Evolutionary conservation across 1,140 invertebrate genomes (phyloP).

Genomic region (Lepidurus packardi): DNA sequence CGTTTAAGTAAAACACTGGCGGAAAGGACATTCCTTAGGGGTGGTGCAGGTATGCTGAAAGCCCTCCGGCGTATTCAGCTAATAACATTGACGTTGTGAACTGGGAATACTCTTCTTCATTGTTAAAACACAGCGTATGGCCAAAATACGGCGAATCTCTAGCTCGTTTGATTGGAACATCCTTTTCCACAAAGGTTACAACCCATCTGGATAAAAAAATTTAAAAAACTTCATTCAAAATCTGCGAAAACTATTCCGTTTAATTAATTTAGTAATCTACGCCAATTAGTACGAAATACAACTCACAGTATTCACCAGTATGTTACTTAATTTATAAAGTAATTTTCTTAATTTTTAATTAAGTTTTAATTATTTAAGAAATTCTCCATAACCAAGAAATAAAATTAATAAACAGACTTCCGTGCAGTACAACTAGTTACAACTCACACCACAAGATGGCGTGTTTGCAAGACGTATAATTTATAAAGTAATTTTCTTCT

Average conservation of each 20-base stretch:
- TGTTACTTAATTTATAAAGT: too few species aligned
- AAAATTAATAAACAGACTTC: too few species aligned
- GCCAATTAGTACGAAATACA: too few species aligned
- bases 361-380: too few species aligned
- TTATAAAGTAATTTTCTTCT: too few species aligned
- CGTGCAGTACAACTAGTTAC: too few species aligned
- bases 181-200: slow-evolving; percentile 66
- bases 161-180: slow-evolving; percentile 54
- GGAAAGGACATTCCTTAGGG: background rate
- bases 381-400: too few species aligned
- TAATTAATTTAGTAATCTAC: too few species aligned
- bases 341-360: too few species aligned
- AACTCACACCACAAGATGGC: too few species aligned
- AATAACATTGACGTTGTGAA: slow-evolving; percentile 41
- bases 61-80: slow-evolving; percentile 34
- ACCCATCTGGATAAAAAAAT: slow-evolving; percentile 53
- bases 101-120: slow-evolving; percentile 38
- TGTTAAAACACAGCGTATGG: slow-evolving; percentile 39
- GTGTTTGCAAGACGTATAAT: too few species aligned
- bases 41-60: background rate
- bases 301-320: too few species aligned
- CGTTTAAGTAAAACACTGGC: background rate
- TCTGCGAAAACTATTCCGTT: slow-evolving; percentile 32
- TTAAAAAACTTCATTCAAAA: background rate
- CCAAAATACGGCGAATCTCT: slow-evolving; percentile 41